Percentiles rank a stretch among this genome's conserved stretches.
phyloP scores from a whole-genome alignment of 92 coral and sea anemone species.

The Zoanthus solanderi region DNA sequence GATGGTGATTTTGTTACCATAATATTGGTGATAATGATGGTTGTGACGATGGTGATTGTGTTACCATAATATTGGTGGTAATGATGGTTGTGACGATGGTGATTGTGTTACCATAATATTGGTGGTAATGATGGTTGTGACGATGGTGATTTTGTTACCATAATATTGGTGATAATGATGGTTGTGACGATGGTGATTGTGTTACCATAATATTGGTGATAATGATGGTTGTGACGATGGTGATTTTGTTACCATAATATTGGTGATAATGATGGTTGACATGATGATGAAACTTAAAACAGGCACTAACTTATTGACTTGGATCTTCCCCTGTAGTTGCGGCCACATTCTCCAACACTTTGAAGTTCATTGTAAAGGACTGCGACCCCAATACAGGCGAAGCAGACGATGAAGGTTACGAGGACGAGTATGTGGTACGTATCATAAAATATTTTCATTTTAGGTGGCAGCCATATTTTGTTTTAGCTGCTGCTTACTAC shows the following conservation, averaged over 20 bases:
- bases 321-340: constrained; percentile 66
- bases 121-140: neutral
- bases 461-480: no score
- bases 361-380: constrained; percentile 98
- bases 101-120: neutral
- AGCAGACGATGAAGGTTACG: constrained; percentile 98
- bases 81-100: neutral
- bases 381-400: constrained; percentile 99
- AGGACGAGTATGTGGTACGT: constrained; percentile 99
- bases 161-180: no score
- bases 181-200: neutral
- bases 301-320: neutral
- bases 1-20: no score
- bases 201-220: neutral
- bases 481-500: no score
- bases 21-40: no score
- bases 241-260: neutral
- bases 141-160: no score
- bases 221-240: neutral
- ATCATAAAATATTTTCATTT: neutral
- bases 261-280: neutral
- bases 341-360: constrained; percentile 92
- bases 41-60: no score
- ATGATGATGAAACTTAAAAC: neutral
- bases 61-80: no score